Base-by-base conservation (phyloP, 2,113 vertebrate species). In the Amia ocellicauda region DNA sequence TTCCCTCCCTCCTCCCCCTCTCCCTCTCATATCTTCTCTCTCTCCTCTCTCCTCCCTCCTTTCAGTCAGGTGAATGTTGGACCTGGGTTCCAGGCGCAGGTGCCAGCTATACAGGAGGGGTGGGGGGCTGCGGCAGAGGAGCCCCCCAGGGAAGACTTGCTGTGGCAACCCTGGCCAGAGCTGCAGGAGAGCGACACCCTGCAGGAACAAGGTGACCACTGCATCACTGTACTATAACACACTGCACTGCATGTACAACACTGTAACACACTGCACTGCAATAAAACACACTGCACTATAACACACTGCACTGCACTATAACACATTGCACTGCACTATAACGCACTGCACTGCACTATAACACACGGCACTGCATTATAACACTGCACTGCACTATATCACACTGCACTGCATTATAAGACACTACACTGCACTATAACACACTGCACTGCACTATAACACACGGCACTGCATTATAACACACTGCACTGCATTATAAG, bases 1-100 rank as follows among this genome's bases (percentile, higher is more conserved):
- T 1, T 42, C 26, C 13, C 19, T 43, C 23, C 19, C 11, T 22
- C 5, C 2, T 43, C 3, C 50, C 10, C 4, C 28, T 23, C n/a
- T 53, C 28, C 53, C 13, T 47, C 20, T 58, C 29, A 60, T 17
- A 50, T 2, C 63, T 4, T 50, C 7, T 27, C 11, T 9, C 27
- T 49, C 9, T 43, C 29, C 58, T 49, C 28, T 27, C 28, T 31
- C 2, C 17, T 2, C 50, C 54, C 11, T 23, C 50, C 54, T 11
- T n/a, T 1, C 63, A 90, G 86, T 43, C 51, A 36, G 17, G 65
- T 91, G 62, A 90, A 90, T 11, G 62, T 90, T 24, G 89, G 90
- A 4, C 64, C 60, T 7, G 74, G 78, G 20, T 91, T 86, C 75
- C 90, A 91, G 68, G 86, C 85, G 1, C 69, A 80, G 29, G 55